Percentiles rank a stretch among this genome's conserved stretches.
Evolutionary conservation across 2,888 invertebrate genomes (phyloP).

Genomic region (Argyresthia albistria): DNA sequence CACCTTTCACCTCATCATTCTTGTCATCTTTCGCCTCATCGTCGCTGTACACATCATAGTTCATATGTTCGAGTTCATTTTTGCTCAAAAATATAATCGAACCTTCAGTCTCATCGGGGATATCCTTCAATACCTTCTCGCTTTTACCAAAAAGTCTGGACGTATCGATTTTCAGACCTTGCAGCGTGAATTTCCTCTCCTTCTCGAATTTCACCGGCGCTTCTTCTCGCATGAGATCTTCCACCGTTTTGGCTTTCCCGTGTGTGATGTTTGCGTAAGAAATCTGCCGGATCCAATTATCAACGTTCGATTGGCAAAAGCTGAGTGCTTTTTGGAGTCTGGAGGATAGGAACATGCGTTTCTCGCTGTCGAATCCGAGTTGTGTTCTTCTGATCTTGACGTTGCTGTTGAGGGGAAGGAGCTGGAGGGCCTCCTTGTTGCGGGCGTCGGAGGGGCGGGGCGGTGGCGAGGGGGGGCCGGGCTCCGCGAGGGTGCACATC

Average conservation of each 20-base stretch:
- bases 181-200: slow-evolving; percentile 64
- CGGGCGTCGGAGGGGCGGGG: slow-evolving; percentile 68
- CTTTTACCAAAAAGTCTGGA: slow-evolving; percentile 65
- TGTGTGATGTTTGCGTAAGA: slow-evolving; percentile 58
- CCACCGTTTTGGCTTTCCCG: slow-evolving; percentile 59
- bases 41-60: slow-evolving; percentile 67
- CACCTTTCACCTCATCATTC: slow-evolving; percentile 39
- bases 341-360: slow-evolving; percentile 75
- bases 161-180: slow-evolving; percentile 63
- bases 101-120: slow-evolving; percentile 74
- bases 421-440: slow-evolving; percentile 66
- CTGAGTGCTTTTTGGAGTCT: slow-evolving; percentile 76
- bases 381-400: slow-evolving; percentile 66
- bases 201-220: slow-evolving; percentile 66
- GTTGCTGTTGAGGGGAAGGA: slow-evolving; percentile 52
- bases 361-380: slow-evolving; percentile 75
- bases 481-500: slow-evolving; percentile 74
- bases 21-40: slow-evolving; percentile 65
- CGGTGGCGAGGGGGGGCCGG: slow-evolving; percentile 56
- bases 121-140: slow-evolving; percentile 64
- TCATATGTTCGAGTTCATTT: slow-evolving; percentile 76
- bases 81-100: slow-evolving; percentile 79
- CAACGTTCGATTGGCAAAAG: slow-evolving; percentile 76
- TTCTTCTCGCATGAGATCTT: slow-evolving; percentile 70
- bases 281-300: slow-evolving; percentile 76